These are phyloP conservation scores for Semotilus atromaculatus DNA, from an alignment of 2,797 vertebrate genomes.

Conservation along the genomic window DNA sequence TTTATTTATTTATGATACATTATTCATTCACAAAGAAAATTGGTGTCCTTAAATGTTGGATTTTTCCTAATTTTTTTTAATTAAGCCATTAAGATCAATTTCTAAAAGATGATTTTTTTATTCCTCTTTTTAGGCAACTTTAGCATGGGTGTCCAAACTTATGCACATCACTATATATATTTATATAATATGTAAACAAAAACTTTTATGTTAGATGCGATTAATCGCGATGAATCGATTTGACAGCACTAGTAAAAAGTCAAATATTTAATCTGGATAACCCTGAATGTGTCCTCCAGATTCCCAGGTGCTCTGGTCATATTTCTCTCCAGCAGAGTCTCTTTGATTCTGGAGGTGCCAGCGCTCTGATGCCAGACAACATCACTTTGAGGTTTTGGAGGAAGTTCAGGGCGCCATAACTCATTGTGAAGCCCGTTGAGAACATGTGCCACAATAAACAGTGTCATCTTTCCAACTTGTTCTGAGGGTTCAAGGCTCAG, in stretches of 20 bases:
- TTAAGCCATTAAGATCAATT: no score
- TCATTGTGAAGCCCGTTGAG: slow-evolving; percentile 50
- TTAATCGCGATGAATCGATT: no score
- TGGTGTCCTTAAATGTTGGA: no score
- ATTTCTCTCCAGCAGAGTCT: slow-evolving; percentile 38
- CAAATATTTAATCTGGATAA: slow-evolving; percentile 19
- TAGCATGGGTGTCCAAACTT: no score
- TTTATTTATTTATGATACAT: no score
- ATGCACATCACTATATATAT: no score
- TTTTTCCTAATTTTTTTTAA: no score
- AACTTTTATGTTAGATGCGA: no score
- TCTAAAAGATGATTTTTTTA: no score
- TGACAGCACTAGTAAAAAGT: neutral
- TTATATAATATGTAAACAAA: no score
- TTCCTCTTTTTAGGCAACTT: no score
- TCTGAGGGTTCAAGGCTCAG: slow-evolving; percentile 44
- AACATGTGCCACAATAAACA: slow-evolving; percentile 60
- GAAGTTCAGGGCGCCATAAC: slow-evolving; percentile 46
- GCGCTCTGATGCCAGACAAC: slow-evolving; percentile 49
- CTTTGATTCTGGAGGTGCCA: slow-evolving; percentile 50
- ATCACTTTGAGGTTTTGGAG: slow-evolving; percentile 57
- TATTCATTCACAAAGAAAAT: no score
- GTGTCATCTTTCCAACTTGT: slow-evolving; percentile 45
- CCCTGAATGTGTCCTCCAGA: slow-evolving; percentile 42
- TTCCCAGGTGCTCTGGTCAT: slow-evolving; percentile 14